Evolutionary conservation across 2,797 vertebrate species (phyloP).

Genomic region (Fistularia commersonii): DNA sequence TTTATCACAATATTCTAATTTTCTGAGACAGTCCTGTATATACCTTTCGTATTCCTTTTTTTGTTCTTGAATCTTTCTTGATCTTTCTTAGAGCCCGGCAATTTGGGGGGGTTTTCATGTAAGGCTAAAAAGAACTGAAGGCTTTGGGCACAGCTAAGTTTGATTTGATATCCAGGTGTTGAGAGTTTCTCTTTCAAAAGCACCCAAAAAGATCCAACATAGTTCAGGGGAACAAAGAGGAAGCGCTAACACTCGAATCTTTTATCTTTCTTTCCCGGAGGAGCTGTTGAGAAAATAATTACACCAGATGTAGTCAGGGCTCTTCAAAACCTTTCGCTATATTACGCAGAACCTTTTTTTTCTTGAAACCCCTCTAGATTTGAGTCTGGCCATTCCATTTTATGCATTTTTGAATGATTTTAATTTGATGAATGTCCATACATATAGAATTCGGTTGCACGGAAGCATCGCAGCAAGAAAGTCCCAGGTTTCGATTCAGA

Average conservation of each 20-base stretch:
- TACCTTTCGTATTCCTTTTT: no score
- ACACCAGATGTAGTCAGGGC: constrained; percentile 36
- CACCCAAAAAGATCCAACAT: constrained; percentile 41
- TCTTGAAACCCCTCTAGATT: constrained; percentile 30
- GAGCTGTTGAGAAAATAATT: constrained; percentile 47
- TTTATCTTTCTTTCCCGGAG: constrained; percentile 35
- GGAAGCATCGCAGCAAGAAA: no score
- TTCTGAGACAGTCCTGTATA: no score
- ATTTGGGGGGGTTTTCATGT: no score
- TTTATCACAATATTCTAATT: no score
- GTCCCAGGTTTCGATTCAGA: no score
- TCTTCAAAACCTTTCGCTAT: constrained; percentile 24
- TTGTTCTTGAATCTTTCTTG: no score
- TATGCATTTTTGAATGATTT: constrained; percentile 26
- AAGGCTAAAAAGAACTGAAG: no score
- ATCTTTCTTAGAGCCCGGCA: no score
- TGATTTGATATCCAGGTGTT: constrained; percentile 26
- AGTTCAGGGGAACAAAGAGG: constrained; percentile 41
- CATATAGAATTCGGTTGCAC: no score
- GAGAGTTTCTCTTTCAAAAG: constrained; percentile 36
- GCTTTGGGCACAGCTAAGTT: not conserved
- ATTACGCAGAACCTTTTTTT: constrained; percentile 13
- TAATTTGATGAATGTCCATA: constrained; percentile 27
- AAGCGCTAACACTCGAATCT: constrained; percentile 35
- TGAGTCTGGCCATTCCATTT: constrained; percentile 11